Conservation (phyloP, 2,797 vertebrate species). For the Sebastiscus tertius region DNA sequence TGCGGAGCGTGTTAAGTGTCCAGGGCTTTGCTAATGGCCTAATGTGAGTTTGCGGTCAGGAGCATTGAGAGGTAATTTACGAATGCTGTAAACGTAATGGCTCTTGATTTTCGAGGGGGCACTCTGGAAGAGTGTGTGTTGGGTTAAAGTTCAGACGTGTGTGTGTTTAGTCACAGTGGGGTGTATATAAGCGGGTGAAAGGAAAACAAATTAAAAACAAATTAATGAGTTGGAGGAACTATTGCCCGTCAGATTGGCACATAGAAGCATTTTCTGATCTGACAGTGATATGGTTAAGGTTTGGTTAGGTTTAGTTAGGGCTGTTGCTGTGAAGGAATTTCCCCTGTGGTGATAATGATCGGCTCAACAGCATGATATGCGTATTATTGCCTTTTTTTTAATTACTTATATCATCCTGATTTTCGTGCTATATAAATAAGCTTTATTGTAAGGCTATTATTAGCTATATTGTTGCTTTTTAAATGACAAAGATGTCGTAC, state of each 20-base stretch:
- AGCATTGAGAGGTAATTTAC: slow-evolving; percentile 32
- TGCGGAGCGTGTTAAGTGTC: slow-evolving; percentile 51
- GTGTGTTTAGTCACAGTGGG: background rate
- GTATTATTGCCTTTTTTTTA: no score
- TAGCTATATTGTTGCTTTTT: no score
- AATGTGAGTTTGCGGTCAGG: slow-evolving; percentile 25
- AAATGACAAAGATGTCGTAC: no score
- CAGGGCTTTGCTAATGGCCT: slow-evolving; percentile 53
- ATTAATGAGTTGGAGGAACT: background rate
- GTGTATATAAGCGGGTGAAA: background rate
- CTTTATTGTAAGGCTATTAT: no score
- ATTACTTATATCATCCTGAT: no score
- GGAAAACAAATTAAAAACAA: background rate
- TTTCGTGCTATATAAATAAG: no score
- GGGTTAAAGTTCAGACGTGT: background rate
- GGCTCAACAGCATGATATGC: no score
- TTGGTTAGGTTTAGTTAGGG: background rate
- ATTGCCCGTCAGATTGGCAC: background rate
- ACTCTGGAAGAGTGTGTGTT: background rate
- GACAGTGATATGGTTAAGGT: background rate
- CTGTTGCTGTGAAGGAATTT: no score
- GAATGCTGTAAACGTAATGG: slow-evolving; percentile 21
- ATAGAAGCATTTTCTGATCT: background rate
- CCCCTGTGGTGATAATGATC: no score
- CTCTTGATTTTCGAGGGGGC: slow-evolving; percentile 30